Evolutionary conservation across 2,113 vertebrate species (phyloP), one percentile per base, ranked within the genome.

Genomic region (Muntiacus reevesi): DNA sequence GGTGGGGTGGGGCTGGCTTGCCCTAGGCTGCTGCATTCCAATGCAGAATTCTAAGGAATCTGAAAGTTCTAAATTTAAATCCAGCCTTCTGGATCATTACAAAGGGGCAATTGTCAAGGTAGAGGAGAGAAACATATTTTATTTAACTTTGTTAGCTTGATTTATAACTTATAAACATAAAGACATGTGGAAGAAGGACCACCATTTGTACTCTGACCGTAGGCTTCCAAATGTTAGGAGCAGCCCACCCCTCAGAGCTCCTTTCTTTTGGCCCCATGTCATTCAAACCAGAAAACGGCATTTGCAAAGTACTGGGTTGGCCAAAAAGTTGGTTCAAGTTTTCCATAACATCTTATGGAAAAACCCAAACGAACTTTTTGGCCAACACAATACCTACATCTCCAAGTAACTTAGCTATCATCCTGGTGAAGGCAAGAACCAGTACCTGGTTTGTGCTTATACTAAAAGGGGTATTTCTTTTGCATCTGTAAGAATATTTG

Each of bases 1-100:
- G 47, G 47, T 50, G 12, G 12, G 36, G 21, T 71, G 40, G 9
- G 47, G 23, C 47, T 82, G 67, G 57, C 28, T 83, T 21, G 4
- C 6, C 30, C 30, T 19, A 1, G 2, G 30, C 36, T n/a, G 21
- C 28, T 30, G 47, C 4, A 19, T 47, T 78, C 47, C 8, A 76
- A 6, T 33, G 25, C 28, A 59, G n/a, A 87, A 43, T 91, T 94
- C 54, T 62, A 59, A 90, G 74, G 12, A 40, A 33, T 62, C 55
- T 90, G 54, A 97, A 52, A 91, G 94, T 64, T 88, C 76, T 91
- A 59, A 95, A 79, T 85, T 94, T 87, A 97, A 94, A 81, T n/a
- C 88, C 50, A 76, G 76, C 28, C 79, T 55, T 71, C n/a, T 71
- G 82, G 78, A 40, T 88, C 55, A 57, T 47, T 57, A 54, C 71